These are phyloP conservation scores for Pelobates cultripes DNA, from an alignment of 2,797 vertebrate species.

Conservation along the genomic window DNA sequence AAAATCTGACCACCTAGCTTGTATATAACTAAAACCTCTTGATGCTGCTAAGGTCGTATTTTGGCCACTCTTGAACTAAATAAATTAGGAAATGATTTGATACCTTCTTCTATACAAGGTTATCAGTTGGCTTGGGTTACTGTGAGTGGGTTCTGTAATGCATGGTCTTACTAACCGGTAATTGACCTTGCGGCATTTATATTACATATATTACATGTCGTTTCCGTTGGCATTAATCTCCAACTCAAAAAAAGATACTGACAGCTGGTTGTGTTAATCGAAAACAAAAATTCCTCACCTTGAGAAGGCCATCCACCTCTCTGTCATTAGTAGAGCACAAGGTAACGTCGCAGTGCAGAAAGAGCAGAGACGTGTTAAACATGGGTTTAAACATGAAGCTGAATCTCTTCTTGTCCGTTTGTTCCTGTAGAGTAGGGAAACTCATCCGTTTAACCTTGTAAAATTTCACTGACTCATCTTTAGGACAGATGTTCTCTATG, in stretches of 20 bases:
- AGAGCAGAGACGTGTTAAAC: constrained; percentile 82
- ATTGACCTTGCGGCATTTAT: neutral
- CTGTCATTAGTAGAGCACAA: constrained; percentile 77
- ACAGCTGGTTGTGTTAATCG: neutral
- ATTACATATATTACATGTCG: neutral
- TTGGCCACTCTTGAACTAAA: no score
- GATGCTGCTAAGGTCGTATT: no score
- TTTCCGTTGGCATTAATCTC: neutral
- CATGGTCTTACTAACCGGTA: constrained; percentile 4
- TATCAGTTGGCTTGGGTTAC: neutral
- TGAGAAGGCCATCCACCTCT: constrained; percentile 69
- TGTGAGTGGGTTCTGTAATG: neutral
- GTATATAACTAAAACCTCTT: no score
- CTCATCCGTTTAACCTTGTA: constrained; percentile 70
- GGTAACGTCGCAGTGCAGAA: constrained; percentile 91
- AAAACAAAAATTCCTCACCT: constrained; percentile 71
- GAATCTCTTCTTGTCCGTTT: constrained; percentile 82
- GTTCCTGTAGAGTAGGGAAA: constrained; percentile 66
- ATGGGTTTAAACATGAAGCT: constrained; percentile 87
- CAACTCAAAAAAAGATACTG: neutral
- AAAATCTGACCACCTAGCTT: no score
- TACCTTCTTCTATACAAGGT: neutral
- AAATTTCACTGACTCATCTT: constrained; percentile 84
- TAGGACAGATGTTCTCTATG: constrained; percentile 94
- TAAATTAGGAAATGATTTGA: no score